Percentiles rank a stretch among this genome's conserved stretches.
Evolutionary conservation across 2,113 vertebrate genomes (phyloP).

Genomic region (Oplegnathus fasciatus): DNA sequence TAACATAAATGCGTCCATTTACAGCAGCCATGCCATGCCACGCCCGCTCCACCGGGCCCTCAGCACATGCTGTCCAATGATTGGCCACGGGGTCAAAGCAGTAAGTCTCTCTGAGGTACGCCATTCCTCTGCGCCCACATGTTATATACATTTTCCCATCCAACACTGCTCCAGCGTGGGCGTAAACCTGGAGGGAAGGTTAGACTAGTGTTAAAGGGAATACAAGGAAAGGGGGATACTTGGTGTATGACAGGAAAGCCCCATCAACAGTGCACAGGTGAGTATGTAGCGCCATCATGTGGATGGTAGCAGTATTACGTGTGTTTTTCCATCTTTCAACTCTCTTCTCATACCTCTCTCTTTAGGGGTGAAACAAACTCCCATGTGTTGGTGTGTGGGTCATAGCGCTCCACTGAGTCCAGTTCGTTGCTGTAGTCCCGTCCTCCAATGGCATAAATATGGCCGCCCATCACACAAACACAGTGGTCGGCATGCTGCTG

Average conservation of each 20-base stretch:
- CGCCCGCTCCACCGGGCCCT: conserved; percentile 90
- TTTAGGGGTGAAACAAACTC: conserved; percentile 90
- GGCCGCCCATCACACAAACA: conserved; percentile 90
- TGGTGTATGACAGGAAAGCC: not conserved
- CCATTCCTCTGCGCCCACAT: conserved; percentile 90
- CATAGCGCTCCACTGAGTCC: conserved; percentile 93
- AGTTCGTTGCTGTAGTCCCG: conserved; percentile 94
- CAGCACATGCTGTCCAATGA: conserved; percentile 86
- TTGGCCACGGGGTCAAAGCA: conserved; percentile 90
- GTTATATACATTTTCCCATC: conserved; percentile 93
- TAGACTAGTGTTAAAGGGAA: not conserved
- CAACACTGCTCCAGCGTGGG: conserved; percentile 90
- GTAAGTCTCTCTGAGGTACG: conserved; percentile 92
- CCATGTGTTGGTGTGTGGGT: conserved; percentile 94
- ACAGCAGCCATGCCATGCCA: conserved; percentile 94
- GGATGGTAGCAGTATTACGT: conserved; percentile 30
- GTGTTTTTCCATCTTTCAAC: not conserved
- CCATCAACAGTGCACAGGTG: not conserved
- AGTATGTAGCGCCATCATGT: conserved; percentile 54
- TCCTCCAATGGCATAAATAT: conserved; percentile 94
- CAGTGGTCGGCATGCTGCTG: conserved; percentile 94
- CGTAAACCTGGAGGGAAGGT: conserved; percentile 88
- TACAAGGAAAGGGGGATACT: not conserved
- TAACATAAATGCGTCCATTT: conserved; percentile 89
- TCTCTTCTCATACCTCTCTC: conserved; percentile 85